A percentile compares a stretch with the other conserved stretches of the same genome.
phyloP scores from a whole-genome alignment of 2,113 vertebrate species.

The Xyliphius kryptos region DNA sequence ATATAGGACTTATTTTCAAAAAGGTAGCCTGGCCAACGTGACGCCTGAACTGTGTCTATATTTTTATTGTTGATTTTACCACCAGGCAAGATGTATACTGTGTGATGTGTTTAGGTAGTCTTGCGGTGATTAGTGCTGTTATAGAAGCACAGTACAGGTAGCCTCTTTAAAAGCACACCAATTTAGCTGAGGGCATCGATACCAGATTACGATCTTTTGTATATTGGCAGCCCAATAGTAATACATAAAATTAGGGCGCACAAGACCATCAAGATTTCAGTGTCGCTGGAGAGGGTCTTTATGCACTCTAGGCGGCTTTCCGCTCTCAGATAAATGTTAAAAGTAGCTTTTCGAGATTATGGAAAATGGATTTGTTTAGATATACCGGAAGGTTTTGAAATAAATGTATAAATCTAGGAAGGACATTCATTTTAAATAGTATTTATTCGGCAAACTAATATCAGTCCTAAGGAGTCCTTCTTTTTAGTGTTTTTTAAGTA shows the following conservation, averaged over 20 bases:
- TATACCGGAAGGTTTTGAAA: background rate
- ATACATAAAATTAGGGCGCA: background rate
- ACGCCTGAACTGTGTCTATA: background rate
- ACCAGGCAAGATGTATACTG: background rate
- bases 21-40: background rate
- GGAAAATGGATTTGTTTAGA: constrained; percentile 1
- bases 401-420: background rate
- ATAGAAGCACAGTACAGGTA: background rate
- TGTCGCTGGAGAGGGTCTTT: background rate
- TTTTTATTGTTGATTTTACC: constrained; percentile 5
- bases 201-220: background rate
- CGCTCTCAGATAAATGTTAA: constrained; percentile 9
- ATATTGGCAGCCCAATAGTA: too few relatives aligned
- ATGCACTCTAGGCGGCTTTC: background rate
- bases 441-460: too few relatives aligned
- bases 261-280: background rate
- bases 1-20: background rate
- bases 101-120: background rate
- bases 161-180: constrained; percentile 10
- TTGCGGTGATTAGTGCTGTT: background rate
- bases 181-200: background rate
- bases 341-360: constrained; percentile 4
- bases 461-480: too few relatives aligned
- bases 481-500: too few relatives aligned
- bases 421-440: background rate